Percentiles rank a stretch among this genome's conserved stretches.
Conservation (phyloP, 2,113 vertebrate species). For the Colaptes auratus region DNA sequence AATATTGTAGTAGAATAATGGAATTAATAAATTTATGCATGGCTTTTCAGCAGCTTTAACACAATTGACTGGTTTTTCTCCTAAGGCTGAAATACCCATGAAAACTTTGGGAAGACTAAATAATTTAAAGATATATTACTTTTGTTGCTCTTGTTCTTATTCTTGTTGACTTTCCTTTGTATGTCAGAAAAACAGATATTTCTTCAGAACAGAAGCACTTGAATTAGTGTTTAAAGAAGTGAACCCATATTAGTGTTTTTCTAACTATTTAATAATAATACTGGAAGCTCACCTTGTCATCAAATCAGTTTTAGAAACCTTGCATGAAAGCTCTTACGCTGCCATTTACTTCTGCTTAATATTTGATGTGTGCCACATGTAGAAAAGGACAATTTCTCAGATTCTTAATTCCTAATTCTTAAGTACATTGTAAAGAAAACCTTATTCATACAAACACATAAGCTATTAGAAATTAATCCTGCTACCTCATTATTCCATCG, state of each 20-base stretch:
- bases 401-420: too few species aligned
- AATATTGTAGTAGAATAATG: background rate
- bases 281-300: too few species aligned
- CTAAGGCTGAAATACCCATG: background rate
- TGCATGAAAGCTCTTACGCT: too few species aligned
- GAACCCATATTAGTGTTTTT: background rate
- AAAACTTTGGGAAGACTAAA: background rate
- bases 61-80: background rate
- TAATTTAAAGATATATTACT: too few species aligned
- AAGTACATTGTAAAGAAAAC: too few species aligned
- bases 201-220: background rate
- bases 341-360: too few species aligned
- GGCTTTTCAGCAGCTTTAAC: background rate
- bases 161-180: background rate
- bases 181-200: background rate
- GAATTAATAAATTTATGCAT: background rate
- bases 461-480: too few species aligned
- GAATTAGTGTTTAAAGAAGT: background rate
- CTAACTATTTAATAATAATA: background rate
- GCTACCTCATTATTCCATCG: too few species aligned
- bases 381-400: too few species aligned
- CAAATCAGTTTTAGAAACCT: too few species aligned
- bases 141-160: background rate
- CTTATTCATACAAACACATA: too few species aligned
- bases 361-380: too few species aligned